These are phyloP conservation scores for Scomber colias DNA, from an alignment of 2,113 vertebrate genomes.

Conservation along the genomic window DNA sequence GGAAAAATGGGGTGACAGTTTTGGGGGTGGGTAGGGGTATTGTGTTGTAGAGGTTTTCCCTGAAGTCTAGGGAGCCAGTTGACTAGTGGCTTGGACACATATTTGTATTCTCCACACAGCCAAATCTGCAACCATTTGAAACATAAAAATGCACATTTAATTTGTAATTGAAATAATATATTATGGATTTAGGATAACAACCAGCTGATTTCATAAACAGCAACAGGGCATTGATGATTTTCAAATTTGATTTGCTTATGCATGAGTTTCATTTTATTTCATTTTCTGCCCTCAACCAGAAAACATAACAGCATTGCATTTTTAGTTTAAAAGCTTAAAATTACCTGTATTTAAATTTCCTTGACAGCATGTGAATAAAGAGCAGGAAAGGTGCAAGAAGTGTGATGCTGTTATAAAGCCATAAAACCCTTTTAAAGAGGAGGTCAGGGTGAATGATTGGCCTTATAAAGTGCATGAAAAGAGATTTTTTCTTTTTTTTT, in stretches of 20 bases:
- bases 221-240: background rate
- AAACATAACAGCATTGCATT: background rate
- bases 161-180: background rate
- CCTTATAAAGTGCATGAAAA: background rate
- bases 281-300: background rate
- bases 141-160: background rate
- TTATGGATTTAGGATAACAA: background rate
- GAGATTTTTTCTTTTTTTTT: too few species aligned
- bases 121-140: slow-evolving; percentile 15
- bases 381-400: background rate
- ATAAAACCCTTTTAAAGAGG: slow-evolving; percentile 1
- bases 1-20: slow-evolving; percentile 47
- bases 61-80: slow-evolving; percentile 38
- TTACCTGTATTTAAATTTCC: background rate
- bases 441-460: background rate
- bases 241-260: background rate
- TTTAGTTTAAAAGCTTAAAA: background rate
- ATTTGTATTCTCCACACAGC: slow-evolving; percentile 23
- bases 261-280: background rate
- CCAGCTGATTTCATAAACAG: background rate
- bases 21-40: background rate
- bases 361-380: background rate
- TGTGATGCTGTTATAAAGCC: background rate
- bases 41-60: slow-evolving; percentile 36
- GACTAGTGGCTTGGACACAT: slow-evolving; percentile 36